These are phyloP conservation scores for Eulithis testata DNA, from an alignment of 2,888 invertebrate species.

Conservation along the genomic window DNA sequence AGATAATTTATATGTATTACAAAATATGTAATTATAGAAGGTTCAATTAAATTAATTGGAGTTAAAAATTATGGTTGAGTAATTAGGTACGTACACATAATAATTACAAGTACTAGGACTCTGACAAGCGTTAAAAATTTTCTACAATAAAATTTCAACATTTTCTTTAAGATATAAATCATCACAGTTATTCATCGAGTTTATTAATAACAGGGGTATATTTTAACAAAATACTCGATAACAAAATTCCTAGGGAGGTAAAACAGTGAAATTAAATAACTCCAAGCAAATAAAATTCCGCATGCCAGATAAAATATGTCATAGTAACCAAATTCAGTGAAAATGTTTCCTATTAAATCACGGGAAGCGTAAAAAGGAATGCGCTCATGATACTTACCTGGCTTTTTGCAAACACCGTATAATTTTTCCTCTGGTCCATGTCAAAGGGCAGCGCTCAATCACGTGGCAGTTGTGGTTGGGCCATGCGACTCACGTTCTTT, in stretches of 20 bases:
- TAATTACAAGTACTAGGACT: too few relatives aligned
- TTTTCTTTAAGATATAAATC: too few relatives aligned
- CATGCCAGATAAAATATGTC: slow-evolving; percentile 1
- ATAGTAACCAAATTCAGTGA: slow-evolving; percentile 22
- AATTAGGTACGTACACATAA: too few relatives aligned
- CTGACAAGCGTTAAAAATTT: too few relatives aligned
- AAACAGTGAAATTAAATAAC: not conserved
- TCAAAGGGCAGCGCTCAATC: slow-evolving; percentile 80
- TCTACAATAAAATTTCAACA: too few relatives aligned
- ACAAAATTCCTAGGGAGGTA: not conserved
- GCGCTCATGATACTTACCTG: slow-evolving; percentile 63
- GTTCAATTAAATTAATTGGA: too few relatives aligned
- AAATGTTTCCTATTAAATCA: slow-evolving; percentile 45
- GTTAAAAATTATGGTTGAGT: too few relatives aligned
- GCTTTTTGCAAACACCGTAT: slow-evolving; percentile 68
- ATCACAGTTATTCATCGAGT: too few relatives aligned
- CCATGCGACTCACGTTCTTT: slow-evolving; percentile 35
- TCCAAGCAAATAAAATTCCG: not conserved
- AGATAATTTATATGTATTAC: too few relatives aligned
- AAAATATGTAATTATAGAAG: too few relatives aligned
- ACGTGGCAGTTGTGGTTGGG: slow-evolving; percentile 64
- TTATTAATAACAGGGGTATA: too few relatives aligned
- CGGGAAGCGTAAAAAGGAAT: slow-evolving; percentile 51
- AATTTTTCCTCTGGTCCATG: slow-evolving; percentile 73
- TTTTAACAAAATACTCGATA: too few relatives aligned